Base-by-base conservation (phyloP, 2,797 vertebrate species). In the Pampus argenteus region DNA sequence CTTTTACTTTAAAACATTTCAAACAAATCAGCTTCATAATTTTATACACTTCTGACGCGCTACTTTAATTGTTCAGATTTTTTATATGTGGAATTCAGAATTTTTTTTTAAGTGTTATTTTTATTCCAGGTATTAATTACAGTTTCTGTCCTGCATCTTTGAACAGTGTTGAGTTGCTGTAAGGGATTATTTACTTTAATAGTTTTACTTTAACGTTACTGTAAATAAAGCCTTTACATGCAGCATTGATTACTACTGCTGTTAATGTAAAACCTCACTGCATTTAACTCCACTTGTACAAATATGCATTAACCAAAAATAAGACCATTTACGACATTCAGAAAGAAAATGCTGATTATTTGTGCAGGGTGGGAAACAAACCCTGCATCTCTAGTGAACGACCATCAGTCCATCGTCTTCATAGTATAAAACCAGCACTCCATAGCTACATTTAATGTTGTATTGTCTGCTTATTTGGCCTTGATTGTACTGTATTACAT, bases 231-330 rank as follows among this genome's bases (percentile, higher is more conserved):
- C 83, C 52, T 69, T 49, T 77, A 68, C 52, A 15, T 54, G 57
- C 69, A 71, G 67, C 63, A 61, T 49, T 25, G 50, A 45, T 68
- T 54, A 34, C 42, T 20, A 6, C 60, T 52, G 55, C 66, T 54
- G 34, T 63, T 44, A 1, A 2, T 18, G 66, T 78, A 56, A 56
- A 77, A 62, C 66, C 65, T 78, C 74, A n/a, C 34, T 69, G 78
- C 50, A 44, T 67, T 64, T 31, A 77, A 14, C 50, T 42, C 56
- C 8, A 42, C 38, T 52, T 85, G 50, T 80, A 79, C 70, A 83
- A 59, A 72, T 5, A 20, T 74, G 66, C 85, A 76, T 86, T 81
- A 82, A 87, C 71, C 76, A 83, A 71, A 88, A 84, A 86, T 79
- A 78, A 63, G 79, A 65, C 85, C 78, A 80, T 89, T 84, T 87